phyloP scores from a whole-genome alignment of 2,113 vertebrate genomes.

The Pagrus major region DNA sequence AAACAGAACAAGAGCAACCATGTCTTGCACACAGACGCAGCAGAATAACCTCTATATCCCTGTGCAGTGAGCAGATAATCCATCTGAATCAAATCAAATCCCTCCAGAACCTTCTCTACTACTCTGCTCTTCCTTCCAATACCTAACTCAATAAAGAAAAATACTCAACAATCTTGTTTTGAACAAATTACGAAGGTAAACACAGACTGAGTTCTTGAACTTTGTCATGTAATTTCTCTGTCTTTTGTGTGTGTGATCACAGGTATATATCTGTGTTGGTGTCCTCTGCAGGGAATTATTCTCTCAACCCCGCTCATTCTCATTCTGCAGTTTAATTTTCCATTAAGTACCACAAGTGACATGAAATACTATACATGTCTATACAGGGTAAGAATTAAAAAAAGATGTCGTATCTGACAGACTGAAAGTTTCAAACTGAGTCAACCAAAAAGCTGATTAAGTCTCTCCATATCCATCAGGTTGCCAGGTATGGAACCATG shows the following conservation, averaged over 20 bases:
- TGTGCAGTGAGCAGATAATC: constrained; percentile 10
- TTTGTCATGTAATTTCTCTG: neutral
- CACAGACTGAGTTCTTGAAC: neutral
- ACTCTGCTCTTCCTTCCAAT: neutral
- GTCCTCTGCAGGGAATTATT: neutral
- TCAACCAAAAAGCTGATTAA: neutral
- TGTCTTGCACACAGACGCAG: neutral
- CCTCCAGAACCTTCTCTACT: constrained; percentile 30
- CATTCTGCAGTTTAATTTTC: no score
- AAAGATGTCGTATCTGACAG: neutral
- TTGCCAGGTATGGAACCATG: neutral
- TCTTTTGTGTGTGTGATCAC: neutral
- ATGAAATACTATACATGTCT: neutral
- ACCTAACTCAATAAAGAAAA: neutral
- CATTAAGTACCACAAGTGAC: no score
- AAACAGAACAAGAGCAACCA: neutral
- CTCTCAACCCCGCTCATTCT: no score
- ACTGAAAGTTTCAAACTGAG: neutral
- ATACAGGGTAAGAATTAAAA: neutral
- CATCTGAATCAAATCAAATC: constrained; percentile 40
- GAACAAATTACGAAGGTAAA: neutral
- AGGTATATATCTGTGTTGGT: neutral
- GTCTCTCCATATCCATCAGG: no score
- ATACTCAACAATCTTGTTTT: neutral
- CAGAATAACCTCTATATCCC: neutral